A percentile compares a stretch with the other conserved stretches of the same genome.
These are phyloP conservation scores for Oasisia sp. DNA, from an alignment of 2,888 invertebrate genomes.

Conservation along the genomic window DNA sequence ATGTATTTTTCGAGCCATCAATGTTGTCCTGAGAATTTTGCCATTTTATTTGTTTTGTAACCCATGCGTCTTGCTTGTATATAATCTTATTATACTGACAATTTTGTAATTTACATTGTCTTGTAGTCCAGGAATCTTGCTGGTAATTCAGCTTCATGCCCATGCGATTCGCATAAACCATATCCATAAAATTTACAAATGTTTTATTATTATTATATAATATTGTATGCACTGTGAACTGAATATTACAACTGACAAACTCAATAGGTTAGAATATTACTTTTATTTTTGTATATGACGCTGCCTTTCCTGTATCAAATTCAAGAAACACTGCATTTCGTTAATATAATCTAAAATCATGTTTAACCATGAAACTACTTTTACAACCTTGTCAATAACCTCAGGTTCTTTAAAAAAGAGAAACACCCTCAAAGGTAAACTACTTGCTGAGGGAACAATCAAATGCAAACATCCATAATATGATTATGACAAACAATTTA, in stretches of 20 bases:
- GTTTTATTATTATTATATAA: background rate
- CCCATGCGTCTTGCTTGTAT: no score
- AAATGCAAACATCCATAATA: background rate
- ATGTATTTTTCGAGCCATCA: background rate
- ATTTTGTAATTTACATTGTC: background rate
- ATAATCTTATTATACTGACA: background rate
- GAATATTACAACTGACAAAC: background rate
- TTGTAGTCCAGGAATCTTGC: no score
- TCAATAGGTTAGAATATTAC: background rate
- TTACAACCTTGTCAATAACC: background rate
- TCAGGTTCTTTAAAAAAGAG: background rate
- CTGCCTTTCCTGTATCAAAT: background rate
- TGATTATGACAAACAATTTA: background rate
- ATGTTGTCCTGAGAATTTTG: background rate
- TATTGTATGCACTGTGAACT: background rate
- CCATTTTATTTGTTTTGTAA: no score
- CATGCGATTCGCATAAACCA: background rate
- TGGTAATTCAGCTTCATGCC: no score
- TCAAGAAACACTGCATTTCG: background rate
- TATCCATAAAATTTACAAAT: background rate
- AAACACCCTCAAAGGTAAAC: background rate
- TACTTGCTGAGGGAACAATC: background rate
- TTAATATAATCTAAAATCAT: background rate
- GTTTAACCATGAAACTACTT: background rate
- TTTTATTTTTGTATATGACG: background rate